A percentile compares a stretch with the other conserved stretches of the same genome.
Evolutionary conservation across 2,888 invertebrate genomes (phyloP).

Genomic region (Lissonota sp.): DNA sequence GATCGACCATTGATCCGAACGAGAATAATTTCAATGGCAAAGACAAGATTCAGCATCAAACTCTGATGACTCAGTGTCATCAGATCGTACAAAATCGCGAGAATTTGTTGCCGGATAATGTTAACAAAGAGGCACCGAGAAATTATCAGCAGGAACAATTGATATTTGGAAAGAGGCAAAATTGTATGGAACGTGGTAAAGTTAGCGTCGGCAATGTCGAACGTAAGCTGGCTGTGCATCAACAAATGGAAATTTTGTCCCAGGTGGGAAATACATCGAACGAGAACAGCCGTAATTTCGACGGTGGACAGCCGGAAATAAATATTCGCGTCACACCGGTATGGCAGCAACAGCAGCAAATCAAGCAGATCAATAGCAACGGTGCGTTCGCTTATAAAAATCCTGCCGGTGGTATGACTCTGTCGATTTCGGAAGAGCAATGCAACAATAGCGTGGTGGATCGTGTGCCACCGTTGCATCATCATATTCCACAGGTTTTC

Average conservation of each 20-base stretch:
- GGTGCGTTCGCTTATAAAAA: slow-evolving; percentile 45
- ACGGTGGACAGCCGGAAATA: slow-evolving; percentile 19
- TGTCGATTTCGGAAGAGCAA: slow-evolving; percentile 79
- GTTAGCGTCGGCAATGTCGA: slow-evolving; percentile 72
- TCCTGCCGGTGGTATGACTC: slow-evolving; percentile 37
- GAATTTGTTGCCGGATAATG: slow-evolving; percentile 68
- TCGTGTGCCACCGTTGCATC: slow-evolving; percentile 90
- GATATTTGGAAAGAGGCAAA: slow-evolving; percentile 76
- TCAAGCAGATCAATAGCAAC: slow-evolving; percentile 58
- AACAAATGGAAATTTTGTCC: slow-evolving; percentile 55
- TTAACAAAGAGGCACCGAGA: slow-evolving; percentile 74
- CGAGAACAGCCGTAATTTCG: slow-evolving; percentile 63
- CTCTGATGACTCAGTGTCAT: slow-evolving; percentile 78
- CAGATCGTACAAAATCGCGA: slow-evolving; percentile 76
- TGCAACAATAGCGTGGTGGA: slow-evolving; percentile 87
- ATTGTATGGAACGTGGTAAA: slow-evolving; percentile 81
- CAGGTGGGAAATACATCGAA: slow-evolving; percentile 22
- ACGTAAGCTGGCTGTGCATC: slow-evolving; percentile 73
- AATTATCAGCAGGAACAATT: slow-evolving; percentile 78
- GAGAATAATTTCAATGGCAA: slow-evolving; percentile 73
- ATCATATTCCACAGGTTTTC: slow-evolving; percentile 87
- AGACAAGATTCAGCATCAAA: slow-evolving; percentile 73
- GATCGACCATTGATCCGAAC: slow-evolving; percentile 73
- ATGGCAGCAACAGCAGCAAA: slow-evolving; percentile 60
- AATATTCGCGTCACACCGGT: slow-evolving; percentile 9